Percentiles rank a stretch among this genome's conserved stretches.
Conservation (phyloP, 2,888 invertebrate species). For the Hymenopus coronatus region DNA sequence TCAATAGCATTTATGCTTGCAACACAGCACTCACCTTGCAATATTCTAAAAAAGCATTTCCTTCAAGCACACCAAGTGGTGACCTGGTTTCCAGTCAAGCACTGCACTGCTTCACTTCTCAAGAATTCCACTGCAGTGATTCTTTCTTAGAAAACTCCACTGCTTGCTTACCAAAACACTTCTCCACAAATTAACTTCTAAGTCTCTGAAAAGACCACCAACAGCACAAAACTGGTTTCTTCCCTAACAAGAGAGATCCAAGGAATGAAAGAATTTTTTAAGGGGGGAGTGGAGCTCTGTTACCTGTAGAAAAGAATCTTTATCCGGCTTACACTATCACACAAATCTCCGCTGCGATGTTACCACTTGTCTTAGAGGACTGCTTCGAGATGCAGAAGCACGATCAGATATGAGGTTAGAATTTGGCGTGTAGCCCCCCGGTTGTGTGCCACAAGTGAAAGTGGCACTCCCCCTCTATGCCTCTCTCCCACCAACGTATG, state of each 20-base stretch:
- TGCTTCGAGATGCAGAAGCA: neutral
- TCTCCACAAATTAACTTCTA: neutral
- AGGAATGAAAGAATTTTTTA: neutral
- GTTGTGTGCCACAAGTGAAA: neutral
- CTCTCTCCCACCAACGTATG: neutral
- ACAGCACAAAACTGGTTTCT: neutral
- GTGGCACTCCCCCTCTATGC: constrained; percentile 1
- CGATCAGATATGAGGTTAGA: neutral
- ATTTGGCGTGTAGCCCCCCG: neutral
- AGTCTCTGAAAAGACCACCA: neutral
- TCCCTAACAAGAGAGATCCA: neutral
- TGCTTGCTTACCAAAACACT: neutral
- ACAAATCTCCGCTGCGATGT: neutral
- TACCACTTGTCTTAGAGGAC: neutral
- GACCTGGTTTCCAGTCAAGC: neutral
- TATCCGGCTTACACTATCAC: neutral
- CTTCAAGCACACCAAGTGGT: neutral
- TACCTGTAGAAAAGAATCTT: neutral
- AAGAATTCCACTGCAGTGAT: neutral
- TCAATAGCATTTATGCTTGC: too few species aligned
- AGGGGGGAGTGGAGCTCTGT: neutral
- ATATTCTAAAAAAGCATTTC: neutral
- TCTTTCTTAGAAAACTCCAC: neutral
- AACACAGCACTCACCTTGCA: neutral
- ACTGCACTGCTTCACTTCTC: neutral